Evolutionary conservation across 2,888 invertebrate genomes (phyloP).

Genomic region (Beris chalybata): DNA sequence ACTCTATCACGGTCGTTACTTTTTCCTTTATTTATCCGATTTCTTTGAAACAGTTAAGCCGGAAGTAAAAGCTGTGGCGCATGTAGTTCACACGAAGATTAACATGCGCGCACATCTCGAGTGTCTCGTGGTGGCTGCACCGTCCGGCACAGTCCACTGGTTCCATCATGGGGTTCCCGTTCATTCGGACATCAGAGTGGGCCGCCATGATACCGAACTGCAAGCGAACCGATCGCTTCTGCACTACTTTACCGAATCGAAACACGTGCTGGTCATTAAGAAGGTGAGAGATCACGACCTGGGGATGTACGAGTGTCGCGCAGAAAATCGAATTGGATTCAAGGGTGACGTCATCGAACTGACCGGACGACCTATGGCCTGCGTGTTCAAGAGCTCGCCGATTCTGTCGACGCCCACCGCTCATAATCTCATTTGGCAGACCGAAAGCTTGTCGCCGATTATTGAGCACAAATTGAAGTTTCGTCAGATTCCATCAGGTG

Average conservation of each 20-base stretch:
- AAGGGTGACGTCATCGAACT: conserved; percentile 71
- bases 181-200: conserved; percentile 52
- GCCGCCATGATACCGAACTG: conserved; percentile 56
- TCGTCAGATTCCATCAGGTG: conserved; percentile 53
- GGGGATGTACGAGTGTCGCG: conserved; percentile 77
- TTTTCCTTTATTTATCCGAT: background rate
- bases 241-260: conserved; percentile 60
- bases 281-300: conserved; percentile 70
- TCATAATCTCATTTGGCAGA: conserved; percentile 80
- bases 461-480: conserved; percentile 66
- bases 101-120: conserved; percentile 70
- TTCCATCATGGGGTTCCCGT: conserved; percentile 64
- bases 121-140: conserved; percentile 70
- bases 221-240: conserved; percentile 54
- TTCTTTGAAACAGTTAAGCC: conserved; percentile 66
- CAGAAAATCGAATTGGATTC: conserved; percentile 73
- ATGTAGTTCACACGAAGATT: conserved; percentile 75
- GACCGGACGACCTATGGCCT: conserved; percentile 61
- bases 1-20: background rate
- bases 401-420: conserved; percentile 56
- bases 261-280: conserved; percentile 69
- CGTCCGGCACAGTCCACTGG: conserved; percentile 71
- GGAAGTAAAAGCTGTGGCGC: conserved; percentile 65
- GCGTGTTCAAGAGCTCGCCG: conserved; percentile 53
- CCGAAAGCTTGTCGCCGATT: conserved; percentile 78